Evolutionary conservation across 37 sponge, comb jelly and placozoan species (phyloP).

Genomic region (Agelas oroides): DNA sequence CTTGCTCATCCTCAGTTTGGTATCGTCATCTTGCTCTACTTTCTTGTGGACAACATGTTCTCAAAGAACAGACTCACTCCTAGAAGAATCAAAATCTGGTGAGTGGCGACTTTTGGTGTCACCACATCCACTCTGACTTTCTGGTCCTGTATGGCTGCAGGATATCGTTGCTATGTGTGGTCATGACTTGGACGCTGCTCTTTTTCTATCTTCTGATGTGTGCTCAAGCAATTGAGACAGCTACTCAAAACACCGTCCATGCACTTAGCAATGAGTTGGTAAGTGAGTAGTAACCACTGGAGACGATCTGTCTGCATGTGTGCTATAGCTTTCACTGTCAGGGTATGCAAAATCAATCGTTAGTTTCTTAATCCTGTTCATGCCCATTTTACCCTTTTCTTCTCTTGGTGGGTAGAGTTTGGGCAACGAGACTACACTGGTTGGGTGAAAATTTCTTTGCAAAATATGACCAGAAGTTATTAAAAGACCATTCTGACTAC

Average conservation of each 20-base stretch:
- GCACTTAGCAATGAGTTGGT: constrained; percentile 31
- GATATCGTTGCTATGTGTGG: constrained; percentile 37
- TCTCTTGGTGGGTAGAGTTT: no score
- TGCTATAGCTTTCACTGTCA: no score
- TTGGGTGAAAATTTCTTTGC: no score
- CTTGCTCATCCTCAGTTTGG: background rate
- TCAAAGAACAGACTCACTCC: constrained; percentile 41
- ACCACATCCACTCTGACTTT: no score
- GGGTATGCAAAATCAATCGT: background rate
- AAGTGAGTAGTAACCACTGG: background rate
- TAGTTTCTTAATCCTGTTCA: background rate
- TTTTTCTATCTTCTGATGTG: constrained; percentile 5
- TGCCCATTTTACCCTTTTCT: background rate
- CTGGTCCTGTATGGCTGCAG: background rate
- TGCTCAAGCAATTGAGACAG: constrained; percentile 28
- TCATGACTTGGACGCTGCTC: constrained; percentile 25
- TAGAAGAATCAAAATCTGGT: constrained; percentile 50
- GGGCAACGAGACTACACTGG: no score
- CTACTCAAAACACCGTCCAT: background rate
- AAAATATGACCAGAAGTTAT: no score
- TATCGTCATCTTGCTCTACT: constrained; percentile 5
- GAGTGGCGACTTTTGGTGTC: background rate
- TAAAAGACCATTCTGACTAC: no score
- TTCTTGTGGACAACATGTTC: constrained; percentile 38
- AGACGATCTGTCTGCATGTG: no score